Conservation (phyloP, 1,140 invertebrate genomes). For the Nasonia vitripennis region DNA sequence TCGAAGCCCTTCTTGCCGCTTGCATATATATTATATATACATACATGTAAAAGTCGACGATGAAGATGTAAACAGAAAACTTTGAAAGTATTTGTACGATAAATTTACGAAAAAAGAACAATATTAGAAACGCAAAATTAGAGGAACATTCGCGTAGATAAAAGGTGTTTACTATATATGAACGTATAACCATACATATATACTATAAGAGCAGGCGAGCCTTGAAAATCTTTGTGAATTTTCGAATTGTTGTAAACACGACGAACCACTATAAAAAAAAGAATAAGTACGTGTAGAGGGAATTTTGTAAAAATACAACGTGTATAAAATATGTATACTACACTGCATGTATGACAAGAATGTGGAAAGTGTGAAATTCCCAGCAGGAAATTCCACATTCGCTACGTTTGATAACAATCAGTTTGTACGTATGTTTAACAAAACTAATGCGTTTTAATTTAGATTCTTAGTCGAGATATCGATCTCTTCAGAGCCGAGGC, state of each 20-base stretch:
- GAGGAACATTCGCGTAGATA: not conserved
- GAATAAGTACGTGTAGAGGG: slow-evolving; percentile 16
- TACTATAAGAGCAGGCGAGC: slow-evolving; percentile 15
- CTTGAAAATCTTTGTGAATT: slow-evolving; percentile 34
- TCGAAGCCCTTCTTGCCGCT: not conserved
- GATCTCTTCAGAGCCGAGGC: not conserved
- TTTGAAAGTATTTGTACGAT: slow-evolving; percentile 47
- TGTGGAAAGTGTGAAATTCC: slow-evolving; percentile 26
- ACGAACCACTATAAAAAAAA: slow-evolving; percentile 18
- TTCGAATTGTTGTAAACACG: slow-evolving; percentile 18
- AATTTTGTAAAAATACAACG: slow-evolving; percentile 42
- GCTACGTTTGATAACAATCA: slow-evolving; percentile 36
- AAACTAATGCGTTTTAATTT: not conserved
- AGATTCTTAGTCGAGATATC: too few relatives aligned
- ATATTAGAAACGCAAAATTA: not conserved
- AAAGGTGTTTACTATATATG: not conserved
- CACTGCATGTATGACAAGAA: slow-evolving; percentile 2
- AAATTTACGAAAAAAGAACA: not conserved
- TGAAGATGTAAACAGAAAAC: not conserved
- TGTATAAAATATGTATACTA: slow-evolving; percentile 36
- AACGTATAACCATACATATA: not conserved
- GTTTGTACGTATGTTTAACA: slow-evolving; percentile 43
- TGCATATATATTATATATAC: not conserved
- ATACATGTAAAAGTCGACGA: not conserved
- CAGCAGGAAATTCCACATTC: slow-evolving; percentile 27